phyloP scores from a whole-genome alignment of 2,113 vertebrate species.

The Tautogolabrus adspersus region DNA sequence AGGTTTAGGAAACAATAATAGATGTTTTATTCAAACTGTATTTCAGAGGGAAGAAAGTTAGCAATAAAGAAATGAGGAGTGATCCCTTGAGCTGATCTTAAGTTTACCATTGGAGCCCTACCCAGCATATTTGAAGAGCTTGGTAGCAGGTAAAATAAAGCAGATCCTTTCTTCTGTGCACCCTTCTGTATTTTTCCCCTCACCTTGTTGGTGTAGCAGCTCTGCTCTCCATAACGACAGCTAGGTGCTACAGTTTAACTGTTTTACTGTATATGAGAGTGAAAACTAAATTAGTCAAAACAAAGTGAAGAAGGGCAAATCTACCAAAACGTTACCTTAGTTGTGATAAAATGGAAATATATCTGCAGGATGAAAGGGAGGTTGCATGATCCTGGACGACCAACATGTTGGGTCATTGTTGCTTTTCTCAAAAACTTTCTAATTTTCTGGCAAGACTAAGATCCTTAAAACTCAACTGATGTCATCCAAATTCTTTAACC shows the following conservation, averaged over 20 bases:
- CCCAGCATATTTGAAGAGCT: no score
- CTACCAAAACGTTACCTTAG: background rate
- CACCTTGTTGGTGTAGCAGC: background rate
- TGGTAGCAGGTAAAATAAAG: no score
- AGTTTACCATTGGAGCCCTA: no score
- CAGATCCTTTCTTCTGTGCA: no score
- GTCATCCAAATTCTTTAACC: slow-evolving; percentile 5
- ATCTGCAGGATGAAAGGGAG: background rate
- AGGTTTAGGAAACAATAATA: background rate
- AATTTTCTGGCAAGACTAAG: background rate
- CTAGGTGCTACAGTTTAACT: background rate
- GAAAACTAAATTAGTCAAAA: background rate
- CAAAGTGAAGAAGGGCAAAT: background rate
- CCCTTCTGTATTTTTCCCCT: background rate
- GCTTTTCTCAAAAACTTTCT: background rate
- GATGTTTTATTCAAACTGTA: background rate
- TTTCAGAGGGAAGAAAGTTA: no score
- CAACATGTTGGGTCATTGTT: background rate
- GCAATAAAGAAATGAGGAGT: background rate
- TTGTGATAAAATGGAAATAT: background rate
- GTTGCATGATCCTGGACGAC: background rate
- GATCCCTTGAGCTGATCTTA: background rate
- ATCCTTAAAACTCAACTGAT: background rate
- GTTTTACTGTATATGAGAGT: background rate
- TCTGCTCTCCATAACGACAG: background rate